A percentile compares a stretch with the other conserved stretches of the same genome.
phyloP scores from a whole-genome alignment of 2,113 vertebrate species.

The Colius striatus region DNA sequence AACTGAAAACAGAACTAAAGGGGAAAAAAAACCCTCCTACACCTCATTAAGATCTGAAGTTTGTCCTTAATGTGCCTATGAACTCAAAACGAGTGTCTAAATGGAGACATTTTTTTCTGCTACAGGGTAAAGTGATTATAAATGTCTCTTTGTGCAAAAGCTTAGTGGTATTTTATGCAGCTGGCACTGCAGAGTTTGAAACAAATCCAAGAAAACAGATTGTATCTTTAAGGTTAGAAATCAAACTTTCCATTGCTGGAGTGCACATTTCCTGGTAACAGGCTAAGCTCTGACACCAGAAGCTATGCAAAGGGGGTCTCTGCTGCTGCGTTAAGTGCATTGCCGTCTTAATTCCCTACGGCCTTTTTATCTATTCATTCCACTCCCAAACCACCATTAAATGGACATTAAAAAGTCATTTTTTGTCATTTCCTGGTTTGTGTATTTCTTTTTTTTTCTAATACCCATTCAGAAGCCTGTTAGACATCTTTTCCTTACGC shows the following conservation, averaged over 20 bases:
- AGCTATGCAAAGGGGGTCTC: constrained; percentile 2
- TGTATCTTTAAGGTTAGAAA: constrained; percentile 61
- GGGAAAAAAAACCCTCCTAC: background rate
- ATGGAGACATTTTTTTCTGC: constrained; percentile 62
- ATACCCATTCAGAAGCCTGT: background rate
- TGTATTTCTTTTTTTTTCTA: background rate
- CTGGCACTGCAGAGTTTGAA: constrained; percentile 56
- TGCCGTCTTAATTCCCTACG: background rate
- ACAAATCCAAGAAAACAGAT: constrained; percentile 65
- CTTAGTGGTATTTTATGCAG: constrained; percentile 58
- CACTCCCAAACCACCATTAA: constrained; percentile 1
- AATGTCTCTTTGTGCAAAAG: constrained; percentile 62
- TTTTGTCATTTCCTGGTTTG: background rate
- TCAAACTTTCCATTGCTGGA: constrained; percentile 34
- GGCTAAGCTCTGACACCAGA: background rate
- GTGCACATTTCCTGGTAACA: background rate
- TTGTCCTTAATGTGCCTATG: constrained; percentile 56
- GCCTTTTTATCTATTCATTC: constrained; percentile 20
- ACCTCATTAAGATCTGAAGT: constrained; percentile 61
- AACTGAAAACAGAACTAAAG: constrained; percentile 17
- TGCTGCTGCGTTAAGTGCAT: background rate
- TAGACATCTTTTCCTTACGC: background rate
- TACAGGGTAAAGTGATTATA: constrained; percentile 62
- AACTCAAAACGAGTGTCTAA: constrained; percentile 60
- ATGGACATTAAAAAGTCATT: constrained; percentile 11